phyloP scores from a whole-genome alignment of 2,888 invertebrate species.

The Meganola albula region DNA sequence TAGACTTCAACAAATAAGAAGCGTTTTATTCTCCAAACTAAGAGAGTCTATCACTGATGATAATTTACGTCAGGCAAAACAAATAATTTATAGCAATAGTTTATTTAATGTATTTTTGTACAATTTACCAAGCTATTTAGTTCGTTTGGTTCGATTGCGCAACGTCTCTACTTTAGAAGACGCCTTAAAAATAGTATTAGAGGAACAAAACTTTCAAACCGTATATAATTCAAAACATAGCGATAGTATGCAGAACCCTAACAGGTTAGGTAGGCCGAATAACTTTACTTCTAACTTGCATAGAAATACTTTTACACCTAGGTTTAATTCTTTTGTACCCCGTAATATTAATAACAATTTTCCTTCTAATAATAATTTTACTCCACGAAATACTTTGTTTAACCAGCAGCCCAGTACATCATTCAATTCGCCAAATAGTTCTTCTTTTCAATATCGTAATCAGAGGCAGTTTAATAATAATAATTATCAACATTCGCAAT shows the following conservation, averaged over 20 bases:
- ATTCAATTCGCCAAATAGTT: no score
- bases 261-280: no score
- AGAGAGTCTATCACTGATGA: background rate
- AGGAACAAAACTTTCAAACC: constrained; percentile 1
- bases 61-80: background rate
- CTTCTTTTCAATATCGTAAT: no score
- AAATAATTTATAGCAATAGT: background rate
- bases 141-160: constrained; percentile 1
- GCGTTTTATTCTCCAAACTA: background rate
- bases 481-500: no score
- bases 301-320: no score
- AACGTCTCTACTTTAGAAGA: constrained; percentile 3
- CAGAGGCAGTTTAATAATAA: no score
- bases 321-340: no score
- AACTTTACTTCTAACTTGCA: no score
- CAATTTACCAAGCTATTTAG: background rate
- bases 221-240: constrained; percentile 1
- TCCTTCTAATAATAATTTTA: no score
- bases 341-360: no score
- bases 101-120: background rate
- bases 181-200: constrained; percentile 2
- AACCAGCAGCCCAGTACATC: no score
- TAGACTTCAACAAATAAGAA: constrained; percentile 1
- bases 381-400: no score
- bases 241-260: background rate